Percentiles rank a stretch among this genome's conserved stretches.
These are phyloP conservation scores for Conus canariensis DNA, from an alignment of 2,888 invertebrate species.

Conservation along the genomic window DNA sequence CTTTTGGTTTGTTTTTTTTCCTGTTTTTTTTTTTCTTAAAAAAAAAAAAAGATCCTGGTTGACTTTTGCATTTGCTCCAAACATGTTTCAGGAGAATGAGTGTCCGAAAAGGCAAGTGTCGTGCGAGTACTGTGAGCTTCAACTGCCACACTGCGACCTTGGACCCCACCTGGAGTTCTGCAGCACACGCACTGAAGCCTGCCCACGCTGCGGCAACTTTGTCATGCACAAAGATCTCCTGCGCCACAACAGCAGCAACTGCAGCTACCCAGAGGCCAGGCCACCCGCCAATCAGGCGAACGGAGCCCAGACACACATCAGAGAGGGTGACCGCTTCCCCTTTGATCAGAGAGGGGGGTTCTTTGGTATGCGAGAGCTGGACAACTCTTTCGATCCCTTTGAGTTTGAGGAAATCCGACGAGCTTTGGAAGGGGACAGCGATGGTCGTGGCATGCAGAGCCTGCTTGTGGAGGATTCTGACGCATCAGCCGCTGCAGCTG, in stretches of 20 bases:
- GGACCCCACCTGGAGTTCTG: conserved; percentile 86
- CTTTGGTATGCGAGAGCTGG: neutral
- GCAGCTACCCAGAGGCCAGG: conserved; percentile 61
- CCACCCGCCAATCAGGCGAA: neutral
- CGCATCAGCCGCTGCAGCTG: conserved; percentile 45
- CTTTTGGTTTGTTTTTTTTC: too few relatives aligned
- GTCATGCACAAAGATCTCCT: conserved; percentile 86
- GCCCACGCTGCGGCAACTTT: conserved; percentile 85
- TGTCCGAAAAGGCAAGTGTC: conserved; percentile 82
- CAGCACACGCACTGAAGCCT: conserved; percentile 86
- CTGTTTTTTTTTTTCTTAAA: too few relatives aligned
- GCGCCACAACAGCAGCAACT: conserved; percentile 82
- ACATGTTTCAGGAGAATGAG: conserved; percentile 78
- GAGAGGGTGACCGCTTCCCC: neutral
- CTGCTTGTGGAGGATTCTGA: conserved; percentile 34
- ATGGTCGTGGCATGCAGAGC: neutral
- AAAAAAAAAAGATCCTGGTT: too few relatives aligned
- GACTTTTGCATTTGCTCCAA: too few relatives aligned
- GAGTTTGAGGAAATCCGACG: conserved; percentile 54
- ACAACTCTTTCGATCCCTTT: conserved; percentile 48
- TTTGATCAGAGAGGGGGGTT: neutral
- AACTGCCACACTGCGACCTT: conserved; percentile 83
- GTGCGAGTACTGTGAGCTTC: conserved; percentile 86
- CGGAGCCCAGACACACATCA: too few relatives aligned
- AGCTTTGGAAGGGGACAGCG: conserved; percentile 45